Evolutionary conservation across 2,888 invertebrate genomes (phyloP).

Genomic region (Caenorhabditis wallacei): DNA sequence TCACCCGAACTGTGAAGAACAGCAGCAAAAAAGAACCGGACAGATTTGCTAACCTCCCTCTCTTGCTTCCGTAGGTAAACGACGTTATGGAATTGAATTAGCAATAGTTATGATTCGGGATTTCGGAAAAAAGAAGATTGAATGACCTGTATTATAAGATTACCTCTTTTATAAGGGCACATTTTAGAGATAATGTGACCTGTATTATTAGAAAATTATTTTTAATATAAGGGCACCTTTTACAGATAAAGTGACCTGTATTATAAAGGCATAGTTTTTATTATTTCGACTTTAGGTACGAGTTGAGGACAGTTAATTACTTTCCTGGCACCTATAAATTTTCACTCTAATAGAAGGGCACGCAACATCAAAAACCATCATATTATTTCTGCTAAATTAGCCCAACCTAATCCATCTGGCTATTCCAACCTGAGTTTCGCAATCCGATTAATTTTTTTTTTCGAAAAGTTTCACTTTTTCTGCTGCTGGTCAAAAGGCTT

Average conservation of each 20-base stretch:
- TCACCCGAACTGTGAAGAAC: slow-evolving; percentile 31
- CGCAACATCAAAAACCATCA: neutral
- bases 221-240: no score
- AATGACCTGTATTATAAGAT: neutral
- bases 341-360: no score
- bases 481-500: neutral
- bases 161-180: neutral
- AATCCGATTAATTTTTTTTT: slow-evolving; percentile 14
- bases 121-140: neutral
- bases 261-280: no score
- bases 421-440: slow-evolving; percentile 5
- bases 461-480: neutral
- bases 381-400: slow-evolving; percentile 3
- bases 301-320: no score
- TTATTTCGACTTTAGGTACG: no score
- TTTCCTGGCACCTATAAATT: no score
- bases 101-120: neutral
- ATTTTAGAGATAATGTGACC: no score
- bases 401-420: neutral
- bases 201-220: no score
- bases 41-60: slow-evolving; percentile 20
- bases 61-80: neutral
- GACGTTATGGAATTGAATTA: neutral
- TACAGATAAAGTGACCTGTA: no score
- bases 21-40: slow-evolving; percentile 23